A percentile compares a stretch with the other conserved stretches of the same genome.
phyloP scores from a whole-genome alignment of 2,888 invertebrate genomes.

The Ametastegia equiseti region DNA sequence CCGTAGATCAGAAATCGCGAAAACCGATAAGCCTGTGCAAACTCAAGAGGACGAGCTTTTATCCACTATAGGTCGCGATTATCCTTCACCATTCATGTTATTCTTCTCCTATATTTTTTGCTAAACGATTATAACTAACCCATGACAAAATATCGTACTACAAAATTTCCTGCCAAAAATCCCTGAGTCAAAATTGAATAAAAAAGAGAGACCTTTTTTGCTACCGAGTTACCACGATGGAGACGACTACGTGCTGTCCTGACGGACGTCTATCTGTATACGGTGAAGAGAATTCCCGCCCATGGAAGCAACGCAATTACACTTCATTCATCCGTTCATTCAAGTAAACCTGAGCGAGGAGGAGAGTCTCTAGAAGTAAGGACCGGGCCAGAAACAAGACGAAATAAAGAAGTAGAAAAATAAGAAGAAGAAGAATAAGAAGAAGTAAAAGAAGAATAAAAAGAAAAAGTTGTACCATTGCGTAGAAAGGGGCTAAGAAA shows the following conservation, averaged over 20 bases:
- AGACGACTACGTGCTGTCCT: not conserved
- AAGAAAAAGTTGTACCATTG: slow-evolving; percentile 67
- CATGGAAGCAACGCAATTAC: slow-evolving; percentile 61
- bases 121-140: no score
- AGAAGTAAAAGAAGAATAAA: slow-evolving; percentile 58
- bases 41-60: not conserved
- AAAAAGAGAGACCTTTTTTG: not conserved
- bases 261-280: no score
- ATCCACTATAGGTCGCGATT: not conserved
- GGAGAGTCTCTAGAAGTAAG: not conserved
- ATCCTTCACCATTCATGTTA: no score
- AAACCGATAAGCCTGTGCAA: no score
- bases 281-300: slow-evolving; percentile 14
- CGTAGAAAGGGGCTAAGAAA: slow-evolving; percentile 67
- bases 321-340: slow-evolving; percentile 72
- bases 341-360: no score
- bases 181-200: no score
- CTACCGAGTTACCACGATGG: not conserved
- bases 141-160: no score
- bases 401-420: not conserved
- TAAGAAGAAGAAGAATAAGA: not conserved
- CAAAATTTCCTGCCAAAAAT: no score
- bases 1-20: not conserved
- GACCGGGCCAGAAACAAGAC: not conserved
- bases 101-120: no score